These are phyloP conservation scores for Pterostichus madidus DNA, from an alignment of 2,888 invertebrate genomes.

Conservation along the genomic window DNA sequence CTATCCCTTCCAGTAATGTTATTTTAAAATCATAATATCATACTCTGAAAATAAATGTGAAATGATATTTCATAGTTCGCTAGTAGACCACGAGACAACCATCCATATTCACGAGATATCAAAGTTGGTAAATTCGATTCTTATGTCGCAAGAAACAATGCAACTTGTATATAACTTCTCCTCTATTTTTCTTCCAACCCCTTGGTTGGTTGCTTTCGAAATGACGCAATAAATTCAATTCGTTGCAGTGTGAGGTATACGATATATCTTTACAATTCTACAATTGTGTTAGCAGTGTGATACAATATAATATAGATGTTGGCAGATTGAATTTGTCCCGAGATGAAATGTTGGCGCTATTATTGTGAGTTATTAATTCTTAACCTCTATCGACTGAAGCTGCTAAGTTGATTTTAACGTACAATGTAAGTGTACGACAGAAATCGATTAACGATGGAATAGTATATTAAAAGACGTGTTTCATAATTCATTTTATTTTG, in stretches of 20 bases:
- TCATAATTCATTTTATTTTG: too few relatives aligned
- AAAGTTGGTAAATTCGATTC: slow-evolving; percentile 29
- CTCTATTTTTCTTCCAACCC: slow-evolving; percentile 36
- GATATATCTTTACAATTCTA: slow-evolving; percentile 33
- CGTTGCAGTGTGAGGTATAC: slow-evolving; percentile 20
- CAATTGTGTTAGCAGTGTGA: neutral
- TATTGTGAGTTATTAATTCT: slow-evolving; percentile 33
- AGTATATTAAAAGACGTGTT: too few relatives aligned
- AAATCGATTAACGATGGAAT: too few relatives aligned
- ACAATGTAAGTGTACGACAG: neutral
- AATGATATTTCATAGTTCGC: slow-evolving; percentile 6
- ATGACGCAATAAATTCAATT: slow-evolving; percentile 46
- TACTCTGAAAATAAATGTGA: slow-evolving; percentile 5
- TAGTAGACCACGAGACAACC: neutral
- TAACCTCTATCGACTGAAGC: slow-evolving; percentile 17
- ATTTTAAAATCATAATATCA: too few relatives aligned
- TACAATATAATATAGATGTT: slow-evolving; percentile 18
- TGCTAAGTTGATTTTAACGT: neutral
- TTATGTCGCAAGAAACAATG: slow-evolving; percentile 14
- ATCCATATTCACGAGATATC: neutral
- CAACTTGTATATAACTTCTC: slow-evolving; percentile 26
- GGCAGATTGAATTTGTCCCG: slow-evolving; percentile 38
- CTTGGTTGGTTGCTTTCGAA: slow-evolving; percentile 24
- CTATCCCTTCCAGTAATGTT: too few relatives aligned
- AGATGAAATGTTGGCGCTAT: slow-evolving; percentile 16